These are phyloP conservation scores for Thrips palmi DNA, from an alignment of 1,140 invertebrate genomes.

Conservation along the genomic window DNA sequence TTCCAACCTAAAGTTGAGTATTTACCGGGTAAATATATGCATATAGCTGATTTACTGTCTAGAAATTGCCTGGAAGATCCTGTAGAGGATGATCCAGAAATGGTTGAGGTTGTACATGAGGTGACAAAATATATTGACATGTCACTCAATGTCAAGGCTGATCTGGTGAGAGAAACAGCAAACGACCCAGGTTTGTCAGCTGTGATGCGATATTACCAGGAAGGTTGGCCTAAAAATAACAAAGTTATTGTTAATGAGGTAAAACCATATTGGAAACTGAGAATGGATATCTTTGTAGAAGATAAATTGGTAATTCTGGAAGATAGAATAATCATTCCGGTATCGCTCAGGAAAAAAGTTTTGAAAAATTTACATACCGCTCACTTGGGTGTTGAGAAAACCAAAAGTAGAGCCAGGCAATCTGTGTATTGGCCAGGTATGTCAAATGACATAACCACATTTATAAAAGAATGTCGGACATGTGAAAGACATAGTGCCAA, in stretches of 20 bases:
- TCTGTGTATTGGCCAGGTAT: conserved; percentile 17
- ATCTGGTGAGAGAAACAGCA: conserved; percentile 6
- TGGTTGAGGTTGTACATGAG: conserved; percentile 6
- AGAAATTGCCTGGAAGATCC: conserved; percentile 10
- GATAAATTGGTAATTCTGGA: conserved; percentile 19
- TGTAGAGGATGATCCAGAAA: conserved; percentile 7
- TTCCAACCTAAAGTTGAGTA: conserved; percentile 24
- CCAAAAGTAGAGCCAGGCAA: conserved; percentile 12
- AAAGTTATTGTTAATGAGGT: conserved; percentile 5
- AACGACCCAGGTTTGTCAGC: conserved; percentile 6
- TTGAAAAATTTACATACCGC: conserved; percentile 15
- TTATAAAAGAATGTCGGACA: conserved; percentile 15
- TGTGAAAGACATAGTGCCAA: conserved; percentile 15
- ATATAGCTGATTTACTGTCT: conserved; percentile 14
- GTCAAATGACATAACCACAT: conserved; percentile 17
- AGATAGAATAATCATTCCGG: conserved; percentile 20
- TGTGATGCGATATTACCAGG: conserved; percentile 2
- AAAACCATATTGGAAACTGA: conserved; percentile 8
- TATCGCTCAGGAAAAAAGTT: conserved; percentile 17
- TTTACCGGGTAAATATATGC: conserved; percentile 12
- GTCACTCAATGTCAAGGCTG: conserved; percentile 1
- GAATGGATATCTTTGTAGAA: conserved; percentile 10
- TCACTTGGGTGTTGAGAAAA: conserved; percentile 17
- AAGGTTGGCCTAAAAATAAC: conserved; percentile 8
- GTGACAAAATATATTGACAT: conserved; percentile 10